Evolutionary conservation across 2,113 vertebrate species (phyloP), one percentile per base, ranked within the genome.

Genomic region (Oenanthe melanoleuca): DNA sequence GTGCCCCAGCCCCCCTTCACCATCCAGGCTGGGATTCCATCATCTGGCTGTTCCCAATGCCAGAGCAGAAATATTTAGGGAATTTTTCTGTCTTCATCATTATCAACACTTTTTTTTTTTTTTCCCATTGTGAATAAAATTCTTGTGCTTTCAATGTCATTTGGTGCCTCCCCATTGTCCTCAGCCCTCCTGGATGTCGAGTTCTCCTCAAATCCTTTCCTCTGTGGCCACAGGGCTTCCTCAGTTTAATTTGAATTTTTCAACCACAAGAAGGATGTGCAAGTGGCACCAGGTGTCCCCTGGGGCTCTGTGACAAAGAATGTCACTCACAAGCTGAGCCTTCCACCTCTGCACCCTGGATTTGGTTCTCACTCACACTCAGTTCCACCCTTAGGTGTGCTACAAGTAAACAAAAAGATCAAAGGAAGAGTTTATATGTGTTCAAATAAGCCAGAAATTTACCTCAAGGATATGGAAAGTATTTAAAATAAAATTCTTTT

Each of bases 251-350:
- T 19, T 20, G 34, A 22, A 9, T 63, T 88, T 83, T n/a, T 31
- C 70, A 56, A 3, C 44, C 38, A 7, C 29, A 12, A 19, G 60
- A 42, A 77, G 0, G 1, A 53, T 0, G 0, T 37, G 50, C 8
- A 49, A 24, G 44, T 12, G 55, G 6, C 49, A 23, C 45, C 40
- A 57, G 50, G 25, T 26, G 34, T 31, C 6, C 44, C 47, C 18
- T 2, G 55, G 75, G 20, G 22, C 26, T 49, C 45, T 34, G 8
- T 2, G 14, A 22, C 9, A 63, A 33, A 11, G 6, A 34, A 14
- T 22, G 18, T 33, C 8, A n/a, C 40, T 4, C n/a, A 4, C 17
- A 79, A 8, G 0, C 47, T 64, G 86, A 57, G 8, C 16, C 19
- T 49, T 29, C 53, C 44, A 23, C 14, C 52, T 71, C 59, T 12